These are phyloP conservation scores for Xenotilapia leptura DNA, from an alignment of 2,113 vertebrate species.

Conservation along the genomic window DNA sequence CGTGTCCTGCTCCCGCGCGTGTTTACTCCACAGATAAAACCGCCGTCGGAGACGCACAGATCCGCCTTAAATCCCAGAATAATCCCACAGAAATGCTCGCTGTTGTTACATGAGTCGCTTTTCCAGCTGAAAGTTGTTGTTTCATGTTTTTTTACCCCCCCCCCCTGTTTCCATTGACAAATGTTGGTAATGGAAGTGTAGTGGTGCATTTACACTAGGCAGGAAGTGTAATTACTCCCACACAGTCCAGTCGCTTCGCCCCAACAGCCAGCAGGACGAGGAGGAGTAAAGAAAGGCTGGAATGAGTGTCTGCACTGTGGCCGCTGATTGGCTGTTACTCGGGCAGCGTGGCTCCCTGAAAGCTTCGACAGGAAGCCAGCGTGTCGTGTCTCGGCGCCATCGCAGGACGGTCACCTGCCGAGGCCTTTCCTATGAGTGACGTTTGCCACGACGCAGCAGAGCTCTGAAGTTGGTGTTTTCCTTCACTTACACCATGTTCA, in stretches of 20 bases:
- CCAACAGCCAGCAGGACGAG: not conserved
- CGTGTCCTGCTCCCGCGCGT: not conserved
- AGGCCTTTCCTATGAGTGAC: not conserved
- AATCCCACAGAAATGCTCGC: not conserved
- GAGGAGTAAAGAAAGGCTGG: not conserved
- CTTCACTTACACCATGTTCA: not conserved
- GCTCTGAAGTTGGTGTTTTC: not conserved
- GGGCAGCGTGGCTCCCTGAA: not conserved
- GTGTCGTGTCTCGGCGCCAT: fast-evolving
- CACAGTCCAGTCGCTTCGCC: not conserved
- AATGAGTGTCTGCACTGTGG: not conserved
- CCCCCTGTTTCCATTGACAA: not conserved
- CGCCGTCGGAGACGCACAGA: not conserved
- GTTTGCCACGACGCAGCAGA: not conserved
- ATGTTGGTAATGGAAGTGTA: not conserved
- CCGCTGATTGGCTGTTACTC: not conserved
- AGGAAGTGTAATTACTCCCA: not conserved
- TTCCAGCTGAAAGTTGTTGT: not conserved
- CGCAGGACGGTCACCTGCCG: fast-evolving
- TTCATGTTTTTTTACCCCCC: too few species aligned
- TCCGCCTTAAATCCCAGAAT: not conserved
- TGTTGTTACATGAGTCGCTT: fast-evolving
- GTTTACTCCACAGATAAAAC: not conserved
- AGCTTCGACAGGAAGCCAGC: not conserved
- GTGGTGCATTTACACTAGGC: fast-evolving